Evolutionary conservation across 2,797 vertebrate species (phyloP).

Genomic region (Phoeniculus purpureus): DNA sequence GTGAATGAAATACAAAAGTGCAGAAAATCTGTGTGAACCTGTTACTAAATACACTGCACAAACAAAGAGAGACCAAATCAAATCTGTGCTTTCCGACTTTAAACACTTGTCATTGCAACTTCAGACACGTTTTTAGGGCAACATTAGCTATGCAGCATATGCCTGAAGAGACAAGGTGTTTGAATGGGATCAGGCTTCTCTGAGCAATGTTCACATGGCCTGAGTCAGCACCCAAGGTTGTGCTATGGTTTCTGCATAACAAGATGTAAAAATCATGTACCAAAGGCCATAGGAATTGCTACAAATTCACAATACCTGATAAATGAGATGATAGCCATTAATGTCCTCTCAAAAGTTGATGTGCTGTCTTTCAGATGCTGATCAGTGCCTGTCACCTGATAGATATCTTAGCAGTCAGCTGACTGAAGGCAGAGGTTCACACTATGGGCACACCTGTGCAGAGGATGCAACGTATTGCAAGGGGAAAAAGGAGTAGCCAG

Average conservation of each 20-base stretch:
- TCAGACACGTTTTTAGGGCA: background rate
- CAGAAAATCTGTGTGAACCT: background rate
- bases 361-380: background rate
- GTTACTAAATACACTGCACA: background rate
- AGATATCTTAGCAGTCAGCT: background rate
- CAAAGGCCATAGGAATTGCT: background rate
- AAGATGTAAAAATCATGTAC: background rate
- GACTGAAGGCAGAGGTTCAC: background rate
- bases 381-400: background rate
- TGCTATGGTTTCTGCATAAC: background rate
- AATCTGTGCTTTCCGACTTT: background rate
- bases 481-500: background rate
- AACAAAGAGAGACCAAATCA: background rate
- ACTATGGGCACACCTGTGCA: rapidly evolving
- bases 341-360: background rate
- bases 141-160: background rate
- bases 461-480: background rate
- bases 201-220: background rate
- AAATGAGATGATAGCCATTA: background rate
- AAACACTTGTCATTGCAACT: background rate
- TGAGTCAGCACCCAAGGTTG: background rate
- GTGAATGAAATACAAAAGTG: background rate
- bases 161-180: background rate
- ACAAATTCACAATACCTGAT: background rate
- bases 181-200: background rate